Conservation (phyloP, 2,888 invertebrate genomes). For the Galerucella pusilla region DNA sequence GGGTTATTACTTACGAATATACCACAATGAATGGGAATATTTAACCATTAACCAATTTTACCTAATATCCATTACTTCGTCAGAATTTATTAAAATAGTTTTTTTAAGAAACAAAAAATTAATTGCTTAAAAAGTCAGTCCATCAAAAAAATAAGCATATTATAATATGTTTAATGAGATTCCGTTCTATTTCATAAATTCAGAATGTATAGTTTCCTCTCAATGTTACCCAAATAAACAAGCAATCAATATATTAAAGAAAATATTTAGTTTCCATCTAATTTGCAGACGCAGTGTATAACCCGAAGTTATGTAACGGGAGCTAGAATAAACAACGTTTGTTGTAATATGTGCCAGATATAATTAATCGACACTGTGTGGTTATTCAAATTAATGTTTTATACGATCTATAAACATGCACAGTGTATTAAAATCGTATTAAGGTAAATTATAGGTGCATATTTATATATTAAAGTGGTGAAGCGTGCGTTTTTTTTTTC, state of each 20-base stretch:
- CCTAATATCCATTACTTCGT: too few relatives aligned
- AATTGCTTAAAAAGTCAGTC: too few relatives aligned
- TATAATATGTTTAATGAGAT: too few relatives aligned
- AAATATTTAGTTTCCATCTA: constrained; percentile 8
- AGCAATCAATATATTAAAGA: neutral
- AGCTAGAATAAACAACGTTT: constrained; percentile 30
- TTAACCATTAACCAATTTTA: too few relatives aligned
- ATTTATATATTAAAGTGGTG: constrained; percentile 29
- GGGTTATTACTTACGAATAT: too few relatives aligned
- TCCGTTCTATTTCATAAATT: too few relatives aligned
- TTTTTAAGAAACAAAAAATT: too few relatives aligned
- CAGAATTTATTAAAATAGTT: too few relatives aligned
- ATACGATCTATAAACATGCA: constrained; percentile 51
- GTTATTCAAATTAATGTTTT: constrained; percentile 45
- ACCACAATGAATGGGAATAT: too few relatives aligned
- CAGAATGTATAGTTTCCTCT: neutral
- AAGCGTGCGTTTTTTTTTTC: neutral
- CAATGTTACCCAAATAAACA: constrained; percentile 3
- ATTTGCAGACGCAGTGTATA: constrained; percentile 5
- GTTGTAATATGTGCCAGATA: constrained; percentile 15
- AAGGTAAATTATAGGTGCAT: constrained; percentile 46
- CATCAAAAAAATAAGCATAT: neutral
- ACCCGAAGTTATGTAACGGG: neutral
- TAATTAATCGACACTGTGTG: constrained; percentile 5
- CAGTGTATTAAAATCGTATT: constrained; percentile 50